Evolutionary conservation across 2,888 invertebrate genomes (phyloP).

Genomic region (Apantesis nais): DNA sequence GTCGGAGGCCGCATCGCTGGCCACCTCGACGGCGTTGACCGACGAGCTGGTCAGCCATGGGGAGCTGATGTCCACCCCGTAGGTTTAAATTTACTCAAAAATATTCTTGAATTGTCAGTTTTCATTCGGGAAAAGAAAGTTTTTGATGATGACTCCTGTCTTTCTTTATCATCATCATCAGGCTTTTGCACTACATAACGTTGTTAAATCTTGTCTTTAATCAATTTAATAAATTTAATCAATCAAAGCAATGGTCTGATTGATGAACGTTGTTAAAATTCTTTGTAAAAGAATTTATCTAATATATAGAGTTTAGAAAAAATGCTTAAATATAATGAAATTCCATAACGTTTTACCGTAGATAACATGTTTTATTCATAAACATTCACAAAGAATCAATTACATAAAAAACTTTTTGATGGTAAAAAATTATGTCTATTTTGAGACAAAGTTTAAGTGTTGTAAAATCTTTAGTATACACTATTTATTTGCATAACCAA

Average conservation of each 20-base stretch:
- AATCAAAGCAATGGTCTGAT: no score
- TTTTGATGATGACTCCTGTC: not conserved
- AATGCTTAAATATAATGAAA: not conserved
- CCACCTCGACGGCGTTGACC: no score
- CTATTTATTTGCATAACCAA: not conserved
- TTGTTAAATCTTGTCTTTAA: no score
- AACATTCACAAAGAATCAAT: no score
- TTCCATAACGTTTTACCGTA: not conserved
- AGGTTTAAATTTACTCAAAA: no score
- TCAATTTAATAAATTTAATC: no score
- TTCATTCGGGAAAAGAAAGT: not conserved
- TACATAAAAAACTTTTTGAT: no score
- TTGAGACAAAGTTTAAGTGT: not conserved
- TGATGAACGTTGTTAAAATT: not conserved
- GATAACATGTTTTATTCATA: not conserved
- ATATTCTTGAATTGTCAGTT: no score
- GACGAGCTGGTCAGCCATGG: no score
- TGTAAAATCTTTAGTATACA: not conserved
- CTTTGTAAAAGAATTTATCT: not conserved
- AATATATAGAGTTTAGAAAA: not conserved
- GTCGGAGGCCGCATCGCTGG: no score
- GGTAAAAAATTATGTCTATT: not conserved
- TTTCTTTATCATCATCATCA: not conserved
- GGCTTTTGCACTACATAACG: no score
- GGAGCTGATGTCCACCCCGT: no score